Evolutionary conservation across 2,888 invertebrate genomes (phyloP), one percentile per base, ranked within the genome.

Genomic region (Timema cristinae): DNA sequence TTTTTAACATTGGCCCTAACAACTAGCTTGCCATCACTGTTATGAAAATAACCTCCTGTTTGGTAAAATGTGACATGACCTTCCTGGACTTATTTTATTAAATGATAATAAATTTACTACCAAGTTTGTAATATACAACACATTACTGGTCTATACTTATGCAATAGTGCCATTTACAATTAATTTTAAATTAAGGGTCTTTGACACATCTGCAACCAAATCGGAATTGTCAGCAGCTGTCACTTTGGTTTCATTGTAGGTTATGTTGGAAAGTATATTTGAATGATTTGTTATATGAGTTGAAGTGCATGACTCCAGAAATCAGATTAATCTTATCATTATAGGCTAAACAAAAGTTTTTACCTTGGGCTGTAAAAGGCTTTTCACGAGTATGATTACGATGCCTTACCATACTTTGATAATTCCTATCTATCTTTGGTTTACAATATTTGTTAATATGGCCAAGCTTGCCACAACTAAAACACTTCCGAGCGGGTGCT

Each of bases 1-100:
- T 63, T 63, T 63, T 63, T 63, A 32, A 63, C 10, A 47, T 63
- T 13, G 47, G 63, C 63, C 10, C 11, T 63, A 47, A 48, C 47
- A 16, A 63, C 63, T 8, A 63, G 32, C 9, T 63, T 13, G 13
- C 32, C 63, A 13, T 8, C 9, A 7, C 7, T 32, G 5, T 63
- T 32, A 63, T 63, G 63, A 9, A 47, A 9, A 63, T 63, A 63
- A 9, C 63, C 15, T 63, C 47, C n/a, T 5, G 11, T 47, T 32
- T 63, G 10, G 6, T 63, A 7, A 63, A 63, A 63, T 63, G 48
- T 13, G 13, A 0, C 48, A 63, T 63, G 7, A 13, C 47, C 47
- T 13, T 47, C 48, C 13, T 63, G 10, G 10, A 63, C 47, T 16
- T 16, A 63, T 7, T n/a, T 63, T 63, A 48, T 13, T 63, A 9